Conservation (phyloP, 2,888 invertebrate species). For the Nephrotoma flavescens region DNA sequence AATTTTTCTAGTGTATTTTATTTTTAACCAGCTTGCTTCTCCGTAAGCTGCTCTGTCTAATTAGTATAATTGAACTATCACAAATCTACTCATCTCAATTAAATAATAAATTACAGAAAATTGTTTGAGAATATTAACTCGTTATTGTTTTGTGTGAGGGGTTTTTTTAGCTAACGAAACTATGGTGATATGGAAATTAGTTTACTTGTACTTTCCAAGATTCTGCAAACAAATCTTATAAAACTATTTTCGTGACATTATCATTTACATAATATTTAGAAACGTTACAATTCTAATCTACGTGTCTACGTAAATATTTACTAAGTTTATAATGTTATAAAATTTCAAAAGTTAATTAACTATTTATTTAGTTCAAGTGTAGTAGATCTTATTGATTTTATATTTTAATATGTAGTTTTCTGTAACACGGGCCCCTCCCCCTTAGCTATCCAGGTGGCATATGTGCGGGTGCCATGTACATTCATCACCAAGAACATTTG, state of each 20-base stretch:
- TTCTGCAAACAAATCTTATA: neutral
- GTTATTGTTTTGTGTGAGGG: too few species aligned
- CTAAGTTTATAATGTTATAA: neutral
- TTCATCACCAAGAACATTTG: neutral
- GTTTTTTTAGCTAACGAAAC: too few species aligned
- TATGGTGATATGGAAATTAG: neutral
- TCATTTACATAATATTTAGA: neutral
- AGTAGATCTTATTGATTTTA: neutral
- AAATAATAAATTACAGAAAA: neutral
- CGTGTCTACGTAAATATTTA: neutral
- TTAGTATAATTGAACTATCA: neutral
- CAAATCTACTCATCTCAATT: neutral
- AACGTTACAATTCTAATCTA: neutral
- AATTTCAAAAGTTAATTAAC: neutral
- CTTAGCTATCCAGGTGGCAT: neutral
- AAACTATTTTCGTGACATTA: neutral
- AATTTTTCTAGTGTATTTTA: too few species aligned
- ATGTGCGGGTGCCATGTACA: neutral
- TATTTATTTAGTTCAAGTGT: neutral
- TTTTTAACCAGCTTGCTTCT: too few species aligned
- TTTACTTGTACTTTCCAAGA: neutral
- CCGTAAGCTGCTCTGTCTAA: neutral
- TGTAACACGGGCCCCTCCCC: neutral
- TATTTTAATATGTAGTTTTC: neutral
- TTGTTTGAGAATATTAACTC: too few species aligned